These are phyloP conservation scores for Carduelis carduelis DNA, from an alignment of 2,797 vertebrate genomes.

Conservation along the genomic window DNA sequence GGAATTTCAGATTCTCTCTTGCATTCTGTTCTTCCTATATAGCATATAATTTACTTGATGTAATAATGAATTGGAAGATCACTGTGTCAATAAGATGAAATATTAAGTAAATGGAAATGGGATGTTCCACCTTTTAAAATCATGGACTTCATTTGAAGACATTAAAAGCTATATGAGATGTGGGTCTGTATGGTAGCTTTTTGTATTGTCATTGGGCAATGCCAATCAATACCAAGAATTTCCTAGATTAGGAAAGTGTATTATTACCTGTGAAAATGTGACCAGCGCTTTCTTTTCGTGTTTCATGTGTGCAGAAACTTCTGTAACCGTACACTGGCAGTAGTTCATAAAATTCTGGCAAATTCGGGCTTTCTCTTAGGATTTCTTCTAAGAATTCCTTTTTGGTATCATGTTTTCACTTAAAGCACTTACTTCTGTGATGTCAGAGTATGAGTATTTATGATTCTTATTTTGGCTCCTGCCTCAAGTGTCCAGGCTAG, in stretches of 20 bases:
- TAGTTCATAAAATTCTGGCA: neutral
- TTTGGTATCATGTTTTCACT: neutral
- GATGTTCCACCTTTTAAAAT: neutral
- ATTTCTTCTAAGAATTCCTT: neutral
- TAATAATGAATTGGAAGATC: neutral
- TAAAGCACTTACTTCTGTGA: neutral
- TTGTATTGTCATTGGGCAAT: neutral
- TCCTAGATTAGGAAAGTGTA: neutral
- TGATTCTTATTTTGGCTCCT: neutral
- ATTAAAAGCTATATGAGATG: neutral
- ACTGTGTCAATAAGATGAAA: neutral
- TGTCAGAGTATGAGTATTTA: neutral
- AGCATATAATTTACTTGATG: neutral
- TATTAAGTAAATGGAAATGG: neutral
- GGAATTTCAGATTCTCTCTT: neutral
- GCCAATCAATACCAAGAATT: neutral
- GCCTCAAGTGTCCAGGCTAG: neutral
- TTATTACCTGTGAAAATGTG: neutral
- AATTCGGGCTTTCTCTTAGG: neutral
- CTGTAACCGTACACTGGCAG: neutral
- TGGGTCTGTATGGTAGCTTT: neutral
- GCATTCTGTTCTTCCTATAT: neutral
- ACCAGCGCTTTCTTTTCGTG: neutral
- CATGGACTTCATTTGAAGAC: neutral
- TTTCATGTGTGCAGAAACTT: neutral